Evolutionary conservation across 2,113 vertebrate genomes (phyloP).

Genomic region (Antennarius striatus): DNA sequence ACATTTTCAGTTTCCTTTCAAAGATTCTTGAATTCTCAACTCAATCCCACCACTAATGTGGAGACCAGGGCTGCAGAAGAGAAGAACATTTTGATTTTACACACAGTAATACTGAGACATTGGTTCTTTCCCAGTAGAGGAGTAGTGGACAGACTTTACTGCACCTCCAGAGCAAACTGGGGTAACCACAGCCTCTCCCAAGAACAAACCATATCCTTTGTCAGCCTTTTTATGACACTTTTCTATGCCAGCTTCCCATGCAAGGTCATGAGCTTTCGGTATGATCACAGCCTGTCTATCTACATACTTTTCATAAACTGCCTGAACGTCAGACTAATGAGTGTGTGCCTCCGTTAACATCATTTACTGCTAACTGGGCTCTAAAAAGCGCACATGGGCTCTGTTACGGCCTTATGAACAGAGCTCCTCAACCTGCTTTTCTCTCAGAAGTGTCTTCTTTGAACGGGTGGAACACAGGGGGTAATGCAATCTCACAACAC

Average conservation of each 20-base stretch:
- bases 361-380: conserved; percentile 29
- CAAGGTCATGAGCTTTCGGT: neutral
- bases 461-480: conserved; percentile 41
- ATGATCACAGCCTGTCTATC: conserved; percentile 6
- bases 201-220: too few relatives aligned
- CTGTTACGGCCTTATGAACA: conserved; percentile 53
- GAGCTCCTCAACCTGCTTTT: conserved; percentile 42
- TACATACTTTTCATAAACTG: neutral
- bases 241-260: neutral
- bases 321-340: conserved; percentile 39
- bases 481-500: conserved; percentile 55
- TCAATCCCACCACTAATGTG: too few relatives aligned
- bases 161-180: too few relatives aligned
- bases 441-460: conserved; percentile 70
- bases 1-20: too few relatives aligned
- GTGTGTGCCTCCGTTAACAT: conserved; percentile 39
- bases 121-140: too few relatives aligned
- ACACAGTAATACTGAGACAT: too few relatives aligned
- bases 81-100: too few relatives aligned
- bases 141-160: too few relatives aligned
- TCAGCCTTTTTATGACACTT: too few relatives aligned
- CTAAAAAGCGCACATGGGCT: conserved; percentile 46
- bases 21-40: too few relatives aligned
- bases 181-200: too few relatives aligned
- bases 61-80: too few relatives aligned